These are phyloP conservation scores for Heteromormyrus szaboi DNA, from an alignment of 2,797 vertebrate genomes.

Conservation along the genomic window DNA sequence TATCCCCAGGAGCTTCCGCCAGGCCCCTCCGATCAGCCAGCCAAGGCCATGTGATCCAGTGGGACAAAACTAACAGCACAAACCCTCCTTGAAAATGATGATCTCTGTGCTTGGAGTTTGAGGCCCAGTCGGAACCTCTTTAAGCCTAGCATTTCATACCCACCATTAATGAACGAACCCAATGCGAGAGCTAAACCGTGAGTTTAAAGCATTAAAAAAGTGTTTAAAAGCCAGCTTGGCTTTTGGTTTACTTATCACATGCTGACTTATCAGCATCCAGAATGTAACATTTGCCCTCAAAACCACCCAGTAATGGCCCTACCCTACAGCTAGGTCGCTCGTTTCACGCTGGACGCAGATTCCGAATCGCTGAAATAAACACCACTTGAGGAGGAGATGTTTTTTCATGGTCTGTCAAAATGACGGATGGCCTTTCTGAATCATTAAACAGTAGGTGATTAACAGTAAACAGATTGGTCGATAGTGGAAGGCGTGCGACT, in stretches of 20 bases:
- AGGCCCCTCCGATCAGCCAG: neutral
- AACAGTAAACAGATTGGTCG: neutral
- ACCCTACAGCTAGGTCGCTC: neutral
- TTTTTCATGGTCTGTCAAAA: neutral
- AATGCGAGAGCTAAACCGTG: neutral
- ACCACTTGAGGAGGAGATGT: neutral
- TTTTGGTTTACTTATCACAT: neutral
- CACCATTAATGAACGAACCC: neutral
- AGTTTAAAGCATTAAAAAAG: neutral
- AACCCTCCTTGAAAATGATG: neutral
- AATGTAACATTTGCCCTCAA: neutral
- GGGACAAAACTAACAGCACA: neutral
- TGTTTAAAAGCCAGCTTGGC: neutral
- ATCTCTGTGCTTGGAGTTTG: neutral
- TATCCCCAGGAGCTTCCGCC: neutral
- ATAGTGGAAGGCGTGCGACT: neutral
- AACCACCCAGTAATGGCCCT: neutral
- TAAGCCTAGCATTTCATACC: neutral
- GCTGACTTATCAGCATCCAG: neutral
- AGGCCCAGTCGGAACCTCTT: neutral
- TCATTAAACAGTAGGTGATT: neutral
- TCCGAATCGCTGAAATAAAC: neutral
- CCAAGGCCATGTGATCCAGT: neutral
- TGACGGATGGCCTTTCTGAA: neutral
- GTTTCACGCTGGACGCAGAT: neutral